Evolutionary conservation across 2,888 invertebrate species (phyloP), one percentile per base, ranked within the genome.

Genomic region (Parascotia fuliginaria): DNA sequence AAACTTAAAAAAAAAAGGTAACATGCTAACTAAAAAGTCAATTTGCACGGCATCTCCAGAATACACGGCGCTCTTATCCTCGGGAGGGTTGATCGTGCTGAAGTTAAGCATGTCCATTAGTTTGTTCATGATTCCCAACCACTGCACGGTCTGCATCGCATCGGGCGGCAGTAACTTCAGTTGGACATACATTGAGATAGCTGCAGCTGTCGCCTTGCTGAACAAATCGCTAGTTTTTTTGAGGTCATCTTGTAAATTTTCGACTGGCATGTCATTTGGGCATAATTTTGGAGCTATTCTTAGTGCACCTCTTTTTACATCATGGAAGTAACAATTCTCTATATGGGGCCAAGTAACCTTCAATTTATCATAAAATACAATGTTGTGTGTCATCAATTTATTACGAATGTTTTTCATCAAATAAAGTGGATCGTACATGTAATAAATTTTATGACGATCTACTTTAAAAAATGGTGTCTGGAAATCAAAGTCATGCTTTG

Each of bases 141-240:
- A 66, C 22, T 60, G 44, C 7, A 55, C 61, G 1, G 72, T 68
- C n/a, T 53, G 56, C 9, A 11, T 39, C 5, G 56, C 65, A 0
- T 43, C 37, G 34, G 51, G 41, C 2, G 55, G 47, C n/a, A 70
- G 40, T 6, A 51, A 14, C 0, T 52, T 54, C 31, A 60, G 53
- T 9, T 65, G 34, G 1, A 60, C 39, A 24, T 54, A 66, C 0
- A 52, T 43, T 6, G 46, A 41, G 1, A 72, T 42, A 4, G 70
- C 72, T 2, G 55, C 50, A 0, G 70, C 72, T 0, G 68, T 70
- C 16, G 52, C 41, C 9, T 34, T 53, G 15, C 65, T 70, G 9
- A 72, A 54, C 3, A 63, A 42, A 16, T 70, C 51, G 13, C 39
- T 24, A 6, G 58, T 55, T 9, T 50, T 7, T 31, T 46, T 40